Evolutionary conservation across 2,888 invertebrate genomes (phyloP).

Genomic region (Margaritifera margaritifera): DNA sequence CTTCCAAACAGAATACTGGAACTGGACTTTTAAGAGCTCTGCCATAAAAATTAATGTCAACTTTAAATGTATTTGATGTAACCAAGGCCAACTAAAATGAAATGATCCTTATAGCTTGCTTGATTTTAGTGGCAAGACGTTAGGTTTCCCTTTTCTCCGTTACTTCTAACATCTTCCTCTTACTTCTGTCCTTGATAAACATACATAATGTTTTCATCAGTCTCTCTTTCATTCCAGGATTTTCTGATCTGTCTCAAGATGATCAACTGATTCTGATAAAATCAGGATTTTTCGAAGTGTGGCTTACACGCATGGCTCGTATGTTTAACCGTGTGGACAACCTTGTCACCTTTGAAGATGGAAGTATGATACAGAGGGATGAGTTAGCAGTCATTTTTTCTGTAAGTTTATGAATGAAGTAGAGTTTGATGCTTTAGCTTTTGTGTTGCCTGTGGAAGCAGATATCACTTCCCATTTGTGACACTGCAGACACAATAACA

Average conservation of each 20-base stretch:
- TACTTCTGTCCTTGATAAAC: background rate
- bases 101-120: too few species aligned
- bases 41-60: too few species aligned
- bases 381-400: slow-evolving; percentile 81
- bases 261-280: slow-evolving; percentile 97
- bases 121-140: too few species aligned
- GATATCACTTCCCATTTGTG: too few species aligned
- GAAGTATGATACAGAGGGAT: slow-evolving; percentile 85
- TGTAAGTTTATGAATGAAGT: slow-evolving; percentile 42
- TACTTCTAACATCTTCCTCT: background rate
- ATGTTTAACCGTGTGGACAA: slow-evolving; percentile 80
- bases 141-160: too few species aligned
- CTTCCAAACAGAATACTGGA: too few species aligned
- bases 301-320: slow-evolving; percentile 89
- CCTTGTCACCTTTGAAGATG: slow-evolving; percentile 91
- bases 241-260: slow-evolving; percentile 91
- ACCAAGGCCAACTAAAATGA: too few species aligned
- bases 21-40: too few species aligned
- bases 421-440: background rate
- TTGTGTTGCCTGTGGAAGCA: too few species aligned
- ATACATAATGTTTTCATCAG: too few species aligned
- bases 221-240: slow-evolving; percentile 76
- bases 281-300: slow-evolving; percentile 96
- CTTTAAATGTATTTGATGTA: too few species aligned
- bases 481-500: too few species aligned